Conservation (phyloP, 2,797 vertebrate species). For the Sylvia borin region DNA sequence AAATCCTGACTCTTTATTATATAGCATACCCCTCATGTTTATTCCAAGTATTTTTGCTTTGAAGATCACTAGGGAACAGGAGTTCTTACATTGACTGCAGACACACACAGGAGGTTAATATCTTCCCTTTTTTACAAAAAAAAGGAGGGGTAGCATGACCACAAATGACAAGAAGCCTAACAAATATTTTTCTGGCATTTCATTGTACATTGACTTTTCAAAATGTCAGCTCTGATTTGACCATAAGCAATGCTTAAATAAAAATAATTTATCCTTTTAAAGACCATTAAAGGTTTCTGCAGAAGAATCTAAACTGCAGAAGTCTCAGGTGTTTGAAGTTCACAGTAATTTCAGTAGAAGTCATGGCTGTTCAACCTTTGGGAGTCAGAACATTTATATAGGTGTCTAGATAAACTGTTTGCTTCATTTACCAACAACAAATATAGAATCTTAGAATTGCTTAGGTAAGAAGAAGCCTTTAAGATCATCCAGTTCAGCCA, state of each 20-base stretch:
- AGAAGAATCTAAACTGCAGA: not conserved
- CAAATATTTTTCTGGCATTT: conserved; percentile 35
- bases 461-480: not conserved
- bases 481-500: not conserved
- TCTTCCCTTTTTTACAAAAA: not conserved
- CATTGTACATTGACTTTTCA: not conserved
- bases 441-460: not conserved
- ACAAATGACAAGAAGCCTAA: conserved; percentile 13
- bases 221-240: conserved; percentile 18
- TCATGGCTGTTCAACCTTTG: not conserved
- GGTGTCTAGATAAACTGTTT: not conserved
- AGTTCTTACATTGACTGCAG: not conserved
- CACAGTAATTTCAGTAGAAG: not conserved
- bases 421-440: not conserved
- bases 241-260: not conserved
- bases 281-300: not conserved
- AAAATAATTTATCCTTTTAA: not conserved
- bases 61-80: conserved; percentile 29
- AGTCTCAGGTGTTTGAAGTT: not conserved
- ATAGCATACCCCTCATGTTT: conserved; percentile 22
- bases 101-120: not conserved
- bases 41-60: conserved; percentile 46
- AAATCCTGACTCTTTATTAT: conserved; percentile 29
- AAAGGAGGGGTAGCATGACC: not conserved
- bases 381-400: not conserved